Conservation (phyloP, 2,888 invertebrate species). For the Liodrosophila aerea region DNA sequence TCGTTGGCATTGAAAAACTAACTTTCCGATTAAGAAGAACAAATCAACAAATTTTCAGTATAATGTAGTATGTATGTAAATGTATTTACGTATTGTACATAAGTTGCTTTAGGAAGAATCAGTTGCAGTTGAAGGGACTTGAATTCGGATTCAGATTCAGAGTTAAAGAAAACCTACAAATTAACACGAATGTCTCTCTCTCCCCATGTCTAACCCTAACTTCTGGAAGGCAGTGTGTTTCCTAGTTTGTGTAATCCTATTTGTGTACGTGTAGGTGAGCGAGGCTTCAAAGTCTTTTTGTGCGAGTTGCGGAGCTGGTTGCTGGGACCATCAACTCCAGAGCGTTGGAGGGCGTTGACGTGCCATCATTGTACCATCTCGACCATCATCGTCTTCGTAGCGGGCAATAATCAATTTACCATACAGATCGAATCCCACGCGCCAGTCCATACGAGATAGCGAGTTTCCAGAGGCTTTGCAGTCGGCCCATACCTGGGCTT, state of each 20-base stretch:
- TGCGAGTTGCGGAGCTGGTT: constrained; percentile 37
- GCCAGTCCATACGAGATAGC: constrained; percentile 56
- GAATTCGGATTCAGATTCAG: constrained; percentile 28
- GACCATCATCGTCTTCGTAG: constrained; percentile 35
- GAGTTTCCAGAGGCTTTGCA: constrained; percentile 41
- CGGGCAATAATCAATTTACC: constrained; percentile 15
- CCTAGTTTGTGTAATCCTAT: constrained; percentile 8
- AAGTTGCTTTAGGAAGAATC: constrained; percentile 69
- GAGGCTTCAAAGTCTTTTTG: constrained; percentile 73
- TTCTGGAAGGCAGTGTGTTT: constrained; percentile 69
- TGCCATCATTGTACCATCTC: constrained; percentile 40
- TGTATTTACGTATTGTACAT: constrained; percentile 68
- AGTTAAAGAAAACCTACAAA: too few species aligned
- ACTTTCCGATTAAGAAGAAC: constrained; percentile 53
- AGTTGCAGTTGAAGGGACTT: constrained; percentile 49
- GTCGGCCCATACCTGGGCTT: constrained; percentile 6
- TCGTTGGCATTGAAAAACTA: constrained; percentile 67
- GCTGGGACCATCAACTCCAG: constrained; percentile 24
- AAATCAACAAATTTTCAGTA: constrained; percentile 39
- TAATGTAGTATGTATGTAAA: constrained; percentile 6
- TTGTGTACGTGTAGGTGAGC: constrained; percentile 56
- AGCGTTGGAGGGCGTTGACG: constrained; percentile 15
- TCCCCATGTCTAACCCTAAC: background rate
- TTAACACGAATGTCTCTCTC: constrained; percentile 1
- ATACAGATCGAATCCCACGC: constrained; percentile 42